phyloP scores from a whole-genome alignment of 1,140 invertebrate species.

The Drosophila arizonae region DNA sequence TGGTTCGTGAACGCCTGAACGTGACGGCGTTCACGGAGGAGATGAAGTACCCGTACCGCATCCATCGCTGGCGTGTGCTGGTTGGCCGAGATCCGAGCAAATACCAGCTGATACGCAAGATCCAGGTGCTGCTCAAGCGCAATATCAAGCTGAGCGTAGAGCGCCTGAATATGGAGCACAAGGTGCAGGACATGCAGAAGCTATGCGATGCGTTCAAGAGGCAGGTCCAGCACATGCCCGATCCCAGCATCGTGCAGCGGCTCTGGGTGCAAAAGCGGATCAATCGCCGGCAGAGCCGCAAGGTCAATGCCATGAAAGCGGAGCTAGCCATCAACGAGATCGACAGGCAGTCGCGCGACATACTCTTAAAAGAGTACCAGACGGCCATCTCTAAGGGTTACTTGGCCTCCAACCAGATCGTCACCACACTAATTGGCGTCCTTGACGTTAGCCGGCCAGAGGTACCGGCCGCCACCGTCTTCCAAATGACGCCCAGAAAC shows the following conservation, averaged over 20 bases:
- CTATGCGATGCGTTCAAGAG: conserved; percentile 41
- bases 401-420: background rate
- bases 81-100: conserved; percentile 88
- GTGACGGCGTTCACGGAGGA: conserved; percentile 89
- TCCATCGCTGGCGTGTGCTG: conserved; percentile 90
- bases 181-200: conserved; percentile 14
- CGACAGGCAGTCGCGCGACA: conserved; percentile 59
- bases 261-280: conserved; percentile 54
- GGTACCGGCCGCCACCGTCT: background rate
- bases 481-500: background rate
- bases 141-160: conserved; percentile 46
- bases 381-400: conserved; percentile 21
- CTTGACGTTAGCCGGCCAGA: background rate
- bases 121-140: conserved; percentile 86
- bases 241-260: conserved; percentile 19
- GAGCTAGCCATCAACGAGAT: conserved; percentile 71
- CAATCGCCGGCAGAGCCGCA: conserved; percentile 46
- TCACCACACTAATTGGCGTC: background rate
- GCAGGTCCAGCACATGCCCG: conserved; percentile 22
- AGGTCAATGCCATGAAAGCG: conserved; percentile 56
- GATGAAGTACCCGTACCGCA: conserved; percentile 90
- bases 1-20: conserved; percentile 88
- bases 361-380: conserved; percentile 59
- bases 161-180: conserved; percentile 22
- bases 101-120: conserved; percentile 87